phyloP scores from a whole-genome alignment of 2,113 vertebrate species.

The Lonchura striata region DNA sequence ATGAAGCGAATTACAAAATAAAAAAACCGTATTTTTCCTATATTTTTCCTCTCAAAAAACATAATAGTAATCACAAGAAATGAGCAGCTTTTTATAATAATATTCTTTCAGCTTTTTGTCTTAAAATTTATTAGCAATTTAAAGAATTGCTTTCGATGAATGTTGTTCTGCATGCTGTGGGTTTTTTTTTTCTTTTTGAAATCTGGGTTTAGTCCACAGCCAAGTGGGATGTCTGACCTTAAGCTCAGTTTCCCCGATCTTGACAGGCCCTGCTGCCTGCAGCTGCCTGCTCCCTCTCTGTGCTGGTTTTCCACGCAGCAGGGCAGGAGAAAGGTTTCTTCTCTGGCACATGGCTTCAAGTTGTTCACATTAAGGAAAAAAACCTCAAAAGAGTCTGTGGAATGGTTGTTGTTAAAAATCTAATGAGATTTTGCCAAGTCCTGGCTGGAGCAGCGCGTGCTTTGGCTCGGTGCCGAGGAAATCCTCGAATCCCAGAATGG shows the following conservation, averaged over 20 bases:
- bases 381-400: not conserved
- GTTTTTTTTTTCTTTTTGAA: not conserved
- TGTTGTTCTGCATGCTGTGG: too few relatives aligned
- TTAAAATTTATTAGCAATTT: not conserved
- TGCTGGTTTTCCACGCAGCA: not conserved
- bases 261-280: not conserved
- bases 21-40: too few relatives aligned
- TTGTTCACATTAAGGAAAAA: not conserved
- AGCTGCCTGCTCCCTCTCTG: accelerated
- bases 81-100: accelerated
- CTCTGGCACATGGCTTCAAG: not conserved
- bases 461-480: not conserved
- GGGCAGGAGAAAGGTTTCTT: not conserved
- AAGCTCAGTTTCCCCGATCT: not conserved
- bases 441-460: not conserved
- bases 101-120: not conserved
- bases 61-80: not conserved
- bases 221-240: not conserved
- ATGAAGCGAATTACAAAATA: not conserved
- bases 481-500: not conserved
- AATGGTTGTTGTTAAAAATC: not conserved
- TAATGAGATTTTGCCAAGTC: not conserved
- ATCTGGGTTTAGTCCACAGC: not conserved
- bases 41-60: not conserved
- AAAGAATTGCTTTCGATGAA: not conserved